Evolutionary conservation across 2,797 vertebrate species (phyloP).

Genomic region (Oreochromis mossambicus): DNA sequence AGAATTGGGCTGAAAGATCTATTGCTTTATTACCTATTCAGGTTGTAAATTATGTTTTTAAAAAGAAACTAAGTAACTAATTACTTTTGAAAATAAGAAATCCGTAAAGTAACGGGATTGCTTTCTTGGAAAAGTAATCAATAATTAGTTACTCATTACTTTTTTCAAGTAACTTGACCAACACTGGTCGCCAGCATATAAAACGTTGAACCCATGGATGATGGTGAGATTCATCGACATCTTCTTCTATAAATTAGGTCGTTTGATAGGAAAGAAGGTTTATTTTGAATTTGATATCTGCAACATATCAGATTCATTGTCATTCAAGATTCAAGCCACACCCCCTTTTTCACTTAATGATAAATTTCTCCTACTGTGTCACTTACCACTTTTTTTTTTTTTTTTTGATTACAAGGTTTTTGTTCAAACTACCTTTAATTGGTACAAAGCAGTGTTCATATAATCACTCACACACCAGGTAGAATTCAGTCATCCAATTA

Average conservation of each 20-base stretch:
- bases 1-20: not conserved
- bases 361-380: not conserved
- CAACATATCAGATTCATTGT: not conserved
- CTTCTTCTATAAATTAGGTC: not conserved
- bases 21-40: accelerated
- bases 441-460: not conserved
- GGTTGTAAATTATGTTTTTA: not conserved
- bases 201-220: not conserved
- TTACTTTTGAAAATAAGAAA: not conserved
- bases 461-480: not conserved
- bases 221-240: not conserved
- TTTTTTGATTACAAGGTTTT: too few species aligned
- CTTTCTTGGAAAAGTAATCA: not conserved
- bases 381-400: not conserved
- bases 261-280: not conserved
- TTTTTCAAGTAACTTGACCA: not conserved
- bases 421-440: not conserved
- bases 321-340: not conserved
- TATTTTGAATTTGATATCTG: not conserved
- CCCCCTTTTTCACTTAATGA: not conserved
- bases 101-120: not conserved
- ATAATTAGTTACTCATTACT: not conserved
- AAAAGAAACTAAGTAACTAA: not conserved
- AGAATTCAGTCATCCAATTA: not conserved
- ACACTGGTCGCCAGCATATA: not conserved